phyloP scores from a whole-genome alignment of 2,888 invertebrate genomes.

The Drosophila kanekoi region DNA sequence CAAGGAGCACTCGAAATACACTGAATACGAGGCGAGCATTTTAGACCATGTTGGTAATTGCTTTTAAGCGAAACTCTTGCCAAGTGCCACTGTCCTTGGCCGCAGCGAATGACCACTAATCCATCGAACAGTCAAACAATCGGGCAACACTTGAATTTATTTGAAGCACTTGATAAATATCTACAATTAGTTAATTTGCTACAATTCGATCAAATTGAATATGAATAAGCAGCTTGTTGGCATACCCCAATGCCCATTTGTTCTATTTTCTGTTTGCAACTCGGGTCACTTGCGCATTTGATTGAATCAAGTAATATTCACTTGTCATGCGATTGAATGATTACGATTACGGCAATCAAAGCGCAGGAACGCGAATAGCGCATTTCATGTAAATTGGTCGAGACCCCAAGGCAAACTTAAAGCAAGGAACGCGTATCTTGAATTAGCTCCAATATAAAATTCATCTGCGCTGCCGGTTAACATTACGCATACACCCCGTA shows the following conservation, averaged over 20 bases:
- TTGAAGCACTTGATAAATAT: slow-evolving; percentile 38
- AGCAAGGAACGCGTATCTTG: no score
- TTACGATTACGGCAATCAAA: slow-evolving; percentile 53
- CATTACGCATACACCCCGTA: slow-evolving; percentile 30
- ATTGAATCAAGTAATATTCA: slow-evolving; percentile 64
- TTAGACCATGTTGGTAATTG: slow-evolving; percentile 61
- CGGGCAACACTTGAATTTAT: slow-evolving; percentile 40
- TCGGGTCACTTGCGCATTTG: slow-evolving; percentile 25
- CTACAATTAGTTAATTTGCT: slow-evolving; percentile 66
- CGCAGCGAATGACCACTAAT: slow-evolving; percentile 29
- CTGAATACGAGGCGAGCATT: slow-evolving; percentile 22
- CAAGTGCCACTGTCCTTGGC: slow-evolving; percentile 42
- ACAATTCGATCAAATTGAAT: slow-evolving; percentile 39
- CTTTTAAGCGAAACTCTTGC: slow-evolving; percentile 63
- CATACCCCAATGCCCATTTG: neutral
- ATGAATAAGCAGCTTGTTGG: slow-evolving; percentile 9
- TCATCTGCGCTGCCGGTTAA: neutral
- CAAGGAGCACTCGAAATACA: slow-evolving; percentile 39
- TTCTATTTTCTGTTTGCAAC: neutral
- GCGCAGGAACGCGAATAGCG: slow-evolving; percentile 19
- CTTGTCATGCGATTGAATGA: slow-evolving; percentile 73
- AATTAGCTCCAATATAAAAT: neutral
- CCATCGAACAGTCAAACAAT: slow-evolving; percentile 53
- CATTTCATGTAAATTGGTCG: slow-evolving; percentile 19
- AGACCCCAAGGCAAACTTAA: neutral